These are phyloP conservation scores for Leptonema lineaticorne DNA, from an alignment of 1,140 invertebrate genomes.

Conservation along the genomic window DNA sequence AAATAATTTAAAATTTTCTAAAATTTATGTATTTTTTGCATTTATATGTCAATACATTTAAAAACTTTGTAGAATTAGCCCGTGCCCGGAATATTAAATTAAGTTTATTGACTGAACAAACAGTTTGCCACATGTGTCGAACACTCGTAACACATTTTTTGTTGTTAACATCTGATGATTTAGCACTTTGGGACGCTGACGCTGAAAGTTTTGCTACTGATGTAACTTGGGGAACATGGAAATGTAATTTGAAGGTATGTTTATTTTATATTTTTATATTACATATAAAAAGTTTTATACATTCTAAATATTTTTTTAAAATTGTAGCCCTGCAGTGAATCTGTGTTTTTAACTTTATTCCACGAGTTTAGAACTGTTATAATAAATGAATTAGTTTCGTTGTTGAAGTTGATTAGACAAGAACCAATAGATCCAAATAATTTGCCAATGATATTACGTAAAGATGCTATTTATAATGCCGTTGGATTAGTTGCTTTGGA, in stretches of 20 bases:
- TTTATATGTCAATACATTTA: not conserved
- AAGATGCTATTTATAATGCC: slow-evolving; percentile 95
- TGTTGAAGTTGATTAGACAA: slow-evolving; percentile 47
- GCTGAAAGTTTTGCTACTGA: slow-evolving; percentile 87
- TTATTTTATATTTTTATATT: not conserved
- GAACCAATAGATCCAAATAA: slow-evolving; percentile 55
- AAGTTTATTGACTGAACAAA: slow-evolving; percentile 47
- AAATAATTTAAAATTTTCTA: too few relatives aligned
- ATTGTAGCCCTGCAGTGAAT: slow-evolving; percentile 81
- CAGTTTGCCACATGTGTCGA: slow-evolving; percentile 74
- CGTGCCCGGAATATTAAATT: slow-evolving; percentile 69
- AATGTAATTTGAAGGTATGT: slow-evolving; percentile 80
- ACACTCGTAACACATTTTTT: slow-evolving; percentile 88
- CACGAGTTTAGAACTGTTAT: slow-evolving; percentile 74
- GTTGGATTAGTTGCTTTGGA: slow-evolving; percentile 88
- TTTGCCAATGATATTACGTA: slow-evolving; percentile 75
- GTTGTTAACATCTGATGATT: slow-evolving; percentile 77
- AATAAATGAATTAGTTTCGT: slow-evolving; percentile 68
- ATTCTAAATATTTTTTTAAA: slow-evolving; percentile 10
- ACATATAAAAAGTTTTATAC: too few relatives aligned
- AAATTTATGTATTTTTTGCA: not conserved
- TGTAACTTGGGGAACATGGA: slow-evolving; percentile 88
- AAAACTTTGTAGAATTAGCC: slow-evolving; percentile 45
- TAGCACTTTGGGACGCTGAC: slow-evolving; percentile 86
- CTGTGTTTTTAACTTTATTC: slow-evolving; percentile 81